Evolutionary conservation across 2,888 invertebrate species (phyloP), one percentile per base, ranked within the genome.

Genomic region (Tortricodes alternella): DNA sequence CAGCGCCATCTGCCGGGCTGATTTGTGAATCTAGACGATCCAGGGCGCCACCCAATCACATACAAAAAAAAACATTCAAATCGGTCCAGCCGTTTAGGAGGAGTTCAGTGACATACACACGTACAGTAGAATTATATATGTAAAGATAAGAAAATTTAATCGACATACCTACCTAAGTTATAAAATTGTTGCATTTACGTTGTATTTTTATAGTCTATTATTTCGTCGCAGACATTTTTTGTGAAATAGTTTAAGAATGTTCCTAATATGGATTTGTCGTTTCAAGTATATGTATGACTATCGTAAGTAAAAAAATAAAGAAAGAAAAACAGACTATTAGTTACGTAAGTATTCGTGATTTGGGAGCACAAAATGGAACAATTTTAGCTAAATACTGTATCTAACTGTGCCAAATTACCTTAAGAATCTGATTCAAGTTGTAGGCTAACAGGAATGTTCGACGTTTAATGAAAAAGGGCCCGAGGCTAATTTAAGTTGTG

Each of bases 181-280:
- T 34, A 24, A 43, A 16, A 58, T 61, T 64, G 61, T 62, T 64
- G 64, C 64, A 66, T 64, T 66, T 66, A 66, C 41, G 51, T 63
- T 64, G 51, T 55, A 53, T 49, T 55, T 62, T 51, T 48, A 60
- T 53, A 62, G 59, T 61, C 59, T 62, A 56, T 61, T 51, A 49
- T 48, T 60, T 61, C 60, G 32, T 58, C 58, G 60, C 18, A 23
- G 50, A 46, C 35, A 44, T 46, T 46, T 53, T 57, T 55, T 59
- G 64, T 62, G 49, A 66, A 62, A 65, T 66, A 59, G n/a, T 71
- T 62, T 63, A 62, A 64, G 52, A 71, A 78, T 75, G 85, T 87
- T 85, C 85, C 84, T 87, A 78, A 71, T 76, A 76, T 61, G 86
- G 86, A 87, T 86, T 87, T 85, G 83, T 84, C 75, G 71, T 71